Evolutionary conservation across 2,888 invertebrate species (phyloP).

Genomic region (Augochlorella aurata): DNA sequence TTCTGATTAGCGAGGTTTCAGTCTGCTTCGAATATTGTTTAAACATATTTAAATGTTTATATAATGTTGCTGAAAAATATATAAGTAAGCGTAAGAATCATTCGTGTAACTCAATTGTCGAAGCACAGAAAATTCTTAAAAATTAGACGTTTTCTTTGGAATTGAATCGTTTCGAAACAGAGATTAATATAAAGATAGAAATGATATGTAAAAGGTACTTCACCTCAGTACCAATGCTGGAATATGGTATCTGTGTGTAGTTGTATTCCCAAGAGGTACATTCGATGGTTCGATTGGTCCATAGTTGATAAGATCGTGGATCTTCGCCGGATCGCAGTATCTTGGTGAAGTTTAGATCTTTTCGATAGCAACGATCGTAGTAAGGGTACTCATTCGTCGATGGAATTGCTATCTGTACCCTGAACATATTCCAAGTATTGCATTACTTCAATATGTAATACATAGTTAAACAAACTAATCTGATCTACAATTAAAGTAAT

Average conservation of each 20-base stretch:
- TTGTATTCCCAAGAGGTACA: constrained; percentile 84
- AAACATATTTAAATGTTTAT: too few species aligned
- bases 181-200: neutral
- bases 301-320: constrained; percentile 68
- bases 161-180: neutral
- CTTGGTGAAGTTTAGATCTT: constrained; percentile 80
- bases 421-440: constrained; percentile 55
- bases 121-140: neutral
- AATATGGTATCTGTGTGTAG: constrained; percentile 82
- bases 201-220: constrained; percentile 60
- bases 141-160: neutral
- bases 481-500: neutral
- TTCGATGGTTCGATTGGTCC: constrained; percentile 67
- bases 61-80: too few species aligned
- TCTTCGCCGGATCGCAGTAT: constrained; percentile 66
- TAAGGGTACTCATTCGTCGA: constrained; percentile 71
- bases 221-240: constrained; percentile 84
- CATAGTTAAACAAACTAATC: constrained; percentile 7
- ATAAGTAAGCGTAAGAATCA: neutral
- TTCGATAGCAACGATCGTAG: constrained; percentile 81
- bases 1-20: too few species aligned
- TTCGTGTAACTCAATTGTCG: neutral
- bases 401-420: constrained; percentile 79
- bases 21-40: too few species aligned
- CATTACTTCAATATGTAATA: neutral